Evolutionary conservation across 2,888 invertebrate genomes (phyloP), one percentile per base, ranked within the genome.

Genomic region (Papilio elwesi): DNA sequence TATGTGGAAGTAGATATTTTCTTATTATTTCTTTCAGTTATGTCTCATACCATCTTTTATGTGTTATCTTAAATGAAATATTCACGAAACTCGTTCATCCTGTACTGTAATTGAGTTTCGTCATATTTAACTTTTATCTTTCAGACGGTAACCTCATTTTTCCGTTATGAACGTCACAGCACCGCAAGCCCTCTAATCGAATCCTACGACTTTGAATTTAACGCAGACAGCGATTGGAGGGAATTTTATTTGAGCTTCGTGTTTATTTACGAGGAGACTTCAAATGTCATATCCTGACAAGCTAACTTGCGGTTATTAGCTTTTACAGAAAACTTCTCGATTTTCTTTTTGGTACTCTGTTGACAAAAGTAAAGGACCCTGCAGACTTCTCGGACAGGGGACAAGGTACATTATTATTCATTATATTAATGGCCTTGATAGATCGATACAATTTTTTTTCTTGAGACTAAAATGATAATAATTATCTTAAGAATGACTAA

Each of bases 91-190:
- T 38, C 52, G 38, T 51, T 66, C 38, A 52, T n/a, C 53, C 15
- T 55, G 12, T 38, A 55, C 3, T 55, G 15, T 43, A 67, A 67
- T 67, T 47, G 38, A 55, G 67, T 67, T 67, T 53, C 43, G 67
- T 55, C 55, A 67, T 67, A 67, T 67, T 67, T 67, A 47, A 55
- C 47, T 55, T 67, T 43, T 53, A 55, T 67, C 67, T 52, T 55
- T 12, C 53, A 67, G 55, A 15, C 67, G 67, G 43, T 67, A 67
- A 67, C 43, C 47, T 55, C 7, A 67, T 67, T 67, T 67, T 68
- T 68, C 48, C 53, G 52, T 67, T 55, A 55, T 67, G 55, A 67
- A 67, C 53, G 67, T 16, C 53, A 16, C 52, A 55, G 52, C 47
- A 43, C 67, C 55, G 53, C 67, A 47, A 16, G 62, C n/a, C 12